Base-by-base conservation (phyloP, 2,113 vertebrate species). In the Atrichornis clamosus region DNA sequence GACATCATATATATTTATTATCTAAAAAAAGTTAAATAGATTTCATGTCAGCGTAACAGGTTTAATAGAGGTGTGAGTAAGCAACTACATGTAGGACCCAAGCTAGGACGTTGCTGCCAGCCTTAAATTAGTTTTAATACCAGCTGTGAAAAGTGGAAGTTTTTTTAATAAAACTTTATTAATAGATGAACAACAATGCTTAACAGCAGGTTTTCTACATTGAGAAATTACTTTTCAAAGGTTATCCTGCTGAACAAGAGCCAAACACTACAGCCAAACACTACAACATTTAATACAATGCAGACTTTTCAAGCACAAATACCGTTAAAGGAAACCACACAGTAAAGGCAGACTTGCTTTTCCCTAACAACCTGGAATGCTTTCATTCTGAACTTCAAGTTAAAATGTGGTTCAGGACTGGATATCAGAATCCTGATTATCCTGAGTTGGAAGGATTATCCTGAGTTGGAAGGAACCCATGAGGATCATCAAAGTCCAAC, bases 301-400 rank as follows among this genome's bases (percentile, higher is more conserved):
- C 94, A 95, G 85, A 90, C 72, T 90, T 84, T 69, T 83, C 63
- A 79, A 95, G 64, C 52, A 73, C 89, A 95, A 93, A 92, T 90
- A 96, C 28, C 68, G 94, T 84, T 94, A 94, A 95, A 96, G 85
- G 77, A 94, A 95, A 84, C 72, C 91, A 95, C 77, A 96, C 56
- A 39, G 95, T 60, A 82, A 95, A 18, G 2, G 73, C 58, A 93
- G 64, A 67, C 82, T 94, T 64, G 74, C 58, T 58, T 87, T 87
- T 63, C 65, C 65, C 53, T 90, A 93, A 91, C 53, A 67, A 79
- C 32, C 39, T 49, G 50, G 65, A 94, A 87, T 47, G 33, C 50
- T 93, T 95, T 95, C 83, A 85, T 78, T 90, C 52, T 41, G 23
- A 96, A 65, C 37, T 92, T 64, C 19, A 85, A 81, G 55, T 50